Percentiles rank a stretch among this genome's conserved stretches.
These are phyloP conservation scores for Tachysurus vachellii DNA, from an alignment of 2,113 vertebrate species.

Conservation along the genomic window DNA sequence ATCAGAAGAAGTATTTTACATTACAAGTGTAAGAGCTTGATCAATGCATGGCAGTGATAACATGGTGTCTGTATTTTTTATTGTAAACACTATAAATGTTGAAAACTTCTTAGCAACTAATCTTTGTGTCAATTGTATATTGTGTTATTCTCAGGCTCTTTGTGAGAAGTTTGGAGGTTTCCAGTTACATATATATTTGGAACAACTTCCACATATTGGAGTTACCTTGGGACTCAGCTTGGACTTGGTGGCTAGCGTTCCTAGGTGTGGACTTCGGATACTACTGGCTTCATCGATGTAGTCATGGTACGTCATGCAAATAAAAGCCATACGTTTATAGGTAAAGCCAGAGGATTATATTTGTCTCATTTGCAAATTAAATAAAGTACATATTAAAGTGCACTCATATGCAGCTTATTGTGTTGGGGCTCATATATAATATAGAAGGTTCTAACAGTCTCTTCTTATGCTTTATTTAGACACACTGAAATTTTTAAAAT, in stretches of 20 bases:
- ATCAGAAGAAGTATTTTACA: not conserved
- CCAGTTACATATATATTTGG: constrained; percentile 84
- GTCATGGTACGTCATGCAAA: constrained; percentile 77
- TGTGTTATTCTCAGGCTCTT: constrained; percentile 72
- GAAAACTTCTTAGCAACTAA: not conserved
- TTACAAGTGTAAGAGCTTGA: not conserved
- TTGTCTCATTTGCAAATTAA: not conserved
- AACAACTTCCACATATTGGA: constrained; percentile 78
- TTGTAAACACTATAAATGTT: not conserved
- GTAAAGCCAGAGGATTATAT: not conserved
- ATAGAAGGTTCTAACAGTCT: not conserved
- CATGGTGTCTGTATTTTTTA: not conserved
- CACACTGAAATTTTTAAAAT: not conserved
- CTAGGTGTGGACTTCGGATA: constrained; percentile 87
- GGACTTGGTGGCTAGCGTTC: constrained; percentile 89
- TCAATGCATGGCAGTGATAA: not conserved
- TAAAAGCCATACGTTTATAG: not conserved
- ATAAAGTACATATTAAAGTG: too few relatives aligned
- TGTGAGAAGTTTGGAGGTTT: constrained; percentile 80
- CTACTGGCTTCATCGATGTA: constrained; percentile 88
- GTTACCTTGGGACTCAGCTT: constrained; percentile 86
- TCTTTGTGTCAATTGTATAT: not conserved
- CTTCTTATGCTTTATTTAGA: not conserved
- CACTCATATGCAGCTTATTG: not conserved
- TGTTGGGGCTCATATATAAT: not conserved